phyloP scores from a whole-genome alignment of 2,888 invertebrate species.

The Drosophila algonquin region DNA sequence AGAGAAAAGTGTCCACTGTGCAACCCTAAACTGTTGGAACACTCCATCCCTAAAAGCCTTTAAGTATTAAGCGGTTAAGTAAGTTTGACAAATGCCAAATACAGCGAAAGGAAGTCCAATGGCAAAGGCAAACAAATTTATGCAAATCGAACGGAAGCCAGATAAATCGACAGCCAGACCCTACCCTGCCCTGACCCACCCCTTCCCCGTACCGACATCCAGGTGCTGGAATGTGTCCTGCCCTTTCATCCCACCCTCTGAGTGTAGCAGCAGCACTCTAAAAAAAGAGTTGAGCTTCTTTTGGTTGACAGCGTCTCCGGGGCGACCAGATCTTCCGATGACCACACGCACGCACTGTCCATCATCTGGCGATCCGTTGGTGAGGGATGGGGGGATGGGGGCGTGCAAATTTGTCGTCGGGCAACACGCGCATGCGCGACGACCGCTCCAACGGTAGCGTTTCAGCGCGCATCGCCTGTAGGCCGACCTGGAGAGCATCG shows the following conservation, averaged over 20 bases:
- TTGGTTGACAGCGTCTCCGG: constrained; percentile 30
- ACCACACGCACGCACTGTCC: constrained; percentile 55
- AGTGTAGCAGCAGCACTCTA: not conserved
- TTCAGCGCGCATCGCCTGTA: constrained; percentile 49
- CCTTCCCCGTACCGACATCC: constrained; percentile 15
- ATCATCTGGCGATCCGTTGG: constrained; percentile 53
- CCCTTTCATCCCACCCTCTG: not conserved
- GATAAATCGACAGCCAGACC: constrained; percentile 30
- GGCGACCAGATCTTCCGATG: constrained; percentile 18
- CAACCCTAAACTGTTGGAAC: too few relatives aligned
- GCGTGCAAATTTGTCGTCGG: constrained; percentile 59
- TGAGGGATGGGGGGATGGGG: not conserved
- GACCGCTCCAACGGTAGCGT: constrained; percentile 67
- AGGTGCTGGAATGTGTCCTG: constrained; percentile 41
- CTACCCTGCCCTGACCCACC: constrained; percentile 3
- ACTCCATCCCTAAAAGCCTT: not conserved
- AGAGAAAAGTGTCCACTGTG: too few relatives aligned
- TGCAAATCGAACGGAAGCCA: constrained; percentile 52
- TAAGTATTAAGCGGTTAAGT: not conserved
- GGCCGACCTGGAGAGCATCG: constrained; percentile 10
- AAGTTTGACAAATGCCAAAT: constrained; percentile 10
- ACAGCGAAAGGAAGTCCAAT: constrained; percentile 11
- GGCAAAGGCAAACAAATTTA: constrained; percentile 8
- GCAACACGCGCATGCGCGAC: constrained; percentile 43
- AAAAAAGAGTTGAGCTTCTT: constrained; percentile 39